These are phyloP conservation scores for Sebastes ruberrimus DNA, from an alignment of 2,797 vertebrate species.

Conservation along the genomic window DNA sequence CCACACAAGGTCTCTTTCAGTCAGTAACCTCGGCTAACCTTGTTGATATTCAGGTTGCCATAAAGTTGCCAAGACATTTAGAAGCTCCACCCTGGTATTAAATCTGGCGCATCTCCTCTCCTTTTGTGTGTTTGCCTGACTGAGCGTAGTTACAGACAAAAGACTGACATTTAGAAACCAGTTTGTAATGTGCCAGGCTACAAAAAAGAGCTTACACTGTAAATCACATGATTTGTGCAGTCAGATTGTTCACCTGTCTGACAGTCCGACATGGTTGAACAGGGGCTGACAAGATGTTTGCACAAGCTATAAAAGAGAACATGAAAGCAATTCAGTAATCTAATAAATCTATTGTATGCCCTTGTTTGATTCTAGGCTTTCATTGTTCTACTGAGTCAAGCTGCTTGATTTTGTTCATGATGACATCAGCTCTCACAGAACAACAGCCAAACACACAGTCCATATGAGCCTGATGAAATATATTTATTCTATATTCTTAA, in stretches of 20 bases:
- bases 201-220: background rate
- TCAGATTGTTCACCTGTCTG: background rate
- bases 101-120: background rate
- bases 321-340: background rate
- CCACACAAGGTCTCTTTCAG: background rate
- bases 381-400: slow-evolving; percentile 2
- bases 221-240: background rate
- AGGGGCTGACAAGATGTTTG: slow-evolving; percentile 11
- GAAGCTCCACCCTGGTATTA: background rate
- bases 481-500: background rate
- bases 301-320: background rate
- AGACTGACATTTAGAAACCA: background rate
- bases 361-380: background rate
- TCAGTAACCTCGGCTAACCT: background rate
- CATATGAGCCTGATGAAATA: background rate
- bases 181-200: background rate
- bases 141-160: background rate
- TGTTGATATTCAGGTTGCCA: background rate
- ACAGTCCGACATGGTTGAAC: background rate
- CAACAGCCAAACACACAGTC: background rate
- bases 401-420: background rate
- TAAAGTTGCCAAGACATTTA: background rate
- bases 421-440: background rate
- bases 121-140: background rate
- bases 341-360: background rate